Base-by-base conservation (phyloP, 2,113 vertebrate genomes). In the Chrysochloris asiatica region DNA sequence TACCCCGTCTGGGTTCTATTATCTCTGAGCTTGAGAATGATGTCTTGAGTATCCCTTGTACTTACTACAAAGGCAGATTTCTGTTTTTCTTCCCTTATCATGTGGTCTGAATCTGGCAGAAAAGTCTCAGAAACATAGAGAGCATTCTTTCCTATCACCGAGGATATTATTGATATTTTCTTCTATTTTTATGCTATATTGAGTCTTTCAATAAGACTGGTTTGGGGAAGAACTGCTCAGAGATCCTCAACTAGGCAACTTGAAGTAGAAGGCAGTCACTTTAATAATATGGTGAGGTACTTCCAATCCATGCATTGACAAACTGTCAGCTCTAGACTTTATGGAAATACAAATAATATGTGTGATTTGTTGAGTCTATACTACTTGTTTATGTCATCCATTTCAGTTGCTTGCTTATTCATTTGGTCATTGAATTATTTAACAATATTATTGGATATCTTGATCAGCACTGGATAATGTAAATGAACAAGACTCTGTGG, bases 1-100 rank as follows among this genome's bases (percentile, higher is more conserved):
- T n/a, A n/a, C n/a, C n/a, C n/a, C n/a, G n/a, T 43, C 41, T 80
- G 45, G 22, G 30, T 69, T 92, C 86, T 79, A 63, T 88, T 77
- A 50, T 38, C 30, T 59, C 54, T 21, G 28, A 19, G 6, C 3
- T 33, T n/a, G 21, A 73, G 24, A 48, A 56, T 43, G 11, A 43
- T 13, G 36, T 50, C 56, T 59, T 22, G 2, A 21, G 8, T 50
- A 30, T 85, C 24, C 8, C 19, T 41, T 86, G 8, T 26, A 45
- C 33, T 81, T 48, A 28, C 19, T 61, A 48, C 50, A 45, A 84
- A 50, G 21, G 17, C 4, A 63, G 0, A 10, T 9, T 61, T 83
- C 22, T 65, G 3, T 50, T 75, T 84, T 86, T 63, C 33, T 47
- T 65, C 45, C 28, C 24, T 47, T 1, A 2, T 11, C 10, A 1